phyloP scores from a whole-genome alignment of 30 jellyfish, hydroid and myxozoan genomes.

The Hydra vulgaris region DNA sequence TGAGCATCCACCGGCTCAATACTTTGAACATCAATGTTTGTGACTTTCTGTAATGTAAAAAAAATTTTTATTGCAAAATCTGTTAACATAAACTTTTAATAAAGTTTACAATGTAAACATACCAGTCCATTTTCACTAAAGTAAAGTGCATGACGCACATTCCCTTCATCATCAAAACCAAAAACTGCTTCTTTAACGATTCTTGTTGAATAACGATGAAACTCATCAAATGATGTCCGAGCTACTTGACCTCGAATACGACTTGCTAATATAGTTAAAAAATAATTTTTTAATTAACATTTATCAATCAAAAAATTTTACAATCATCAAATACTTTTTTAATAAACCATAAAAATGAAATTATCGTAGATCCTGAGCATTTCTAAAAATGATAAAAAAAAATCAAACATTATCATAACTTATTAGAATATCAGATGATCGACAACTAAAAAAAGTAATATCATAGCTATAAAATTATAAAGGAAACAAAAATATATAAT shows the following conservation, averaged over 20 bases:
- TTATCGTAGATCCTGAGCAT: no score
- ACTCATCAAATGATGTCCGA: slow-evolving; percentile 82
- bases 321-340: neutral
- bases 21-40: slow-evolving; percentile 87
- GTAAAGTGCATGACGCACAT: slow-evolving; percentile 31
- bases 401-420: no score
- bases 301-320: neutral
- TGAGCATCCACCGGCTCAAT: slow-evolving; percentile 93
- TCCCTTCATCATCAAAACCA: slow-evolving; percentile 64
- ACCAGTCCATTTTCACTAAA: slow-evolving; percentile 80
- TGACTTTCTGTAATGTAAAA: slow-evolving; percentile 33
- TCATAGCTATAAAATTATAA: no score
- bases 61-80: no score
- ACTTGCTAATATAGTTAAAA: slow-evolving; percentile 47
- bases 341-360: neutral
- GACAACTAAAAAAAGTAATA: no score
- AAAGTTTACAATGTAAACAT: neutral
- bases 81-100: no score
- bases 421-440: no score
- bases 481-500: no score
- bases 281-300: no score
- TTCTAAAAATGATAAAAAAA: no score
- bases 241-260: slow-evolving; percentile 97
- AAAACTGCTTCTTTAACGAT: slow-evolving; percentile 83
- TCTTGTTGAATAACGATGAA: slow-evolving; percentile 88